phyloP scores from a whole-genome alignment of 2,113 vertebrate species.

The Xenopus borealis region DNA sequence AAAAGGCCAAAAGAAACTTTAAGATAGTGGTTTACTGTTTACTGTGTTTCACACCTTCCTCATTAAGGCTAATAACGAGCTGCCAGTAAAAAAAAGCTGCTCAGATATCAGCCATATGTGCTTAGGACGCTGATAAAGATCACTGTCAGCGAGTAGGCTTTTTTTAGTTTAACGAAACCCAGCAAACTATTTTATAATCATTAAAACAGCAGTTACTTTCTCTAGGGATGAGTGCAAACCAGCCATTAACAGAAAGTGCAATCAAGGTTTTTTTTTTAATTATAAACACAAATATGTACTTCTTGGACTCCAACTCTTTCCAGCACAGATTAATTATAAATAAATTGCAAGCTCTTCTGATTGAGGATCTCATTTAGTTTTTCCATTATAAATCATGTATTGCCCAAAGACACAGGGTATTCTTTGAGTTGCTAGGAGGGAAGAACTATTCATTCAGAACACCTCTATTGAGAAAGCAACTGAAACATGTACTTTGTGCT shows the following conservation, averaged over 20 bases:
- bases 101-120: slow-evolving; percentile 12
- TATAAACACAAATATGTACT: background rate
- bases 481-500: too few relatives aligned
- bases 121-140: slow-evolving; percentile 8
- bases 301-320: background rate
- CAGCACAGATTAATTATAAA: too few relatives aligned
- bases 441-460: too few relatives aligned
- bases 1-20: slow-evolving; percentile 10
- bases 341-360: too few relatives aligned
- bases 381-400: too few relatives aligned
- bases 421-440: too few relatives aligned
- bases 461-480: too few relatives aligned
- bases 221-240: background rate
- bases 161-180: slow-evolving; percentile 19
- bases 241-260: background rate
- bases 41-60: slow-evolving; percentile 11
- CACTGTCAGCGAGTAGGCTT: background rate
- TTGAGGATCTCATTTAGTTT: too few relatives aligned
- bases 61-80: slow-evolving; percentile 18
- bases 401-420: too few relatives aligned
- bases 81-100: slow-evolving; percentile 29
- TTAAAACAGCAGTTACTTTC: background rate
- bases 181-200: slow-evolving; percentile 8
- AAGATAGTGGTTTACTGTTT: background rate
- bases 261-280: background rate